These are phyloP conservation scores for Agraylea sexmaculata DNA, from an alignment of 1,140 invertebrate genomes.

Conservation along the genomic window DNA sequence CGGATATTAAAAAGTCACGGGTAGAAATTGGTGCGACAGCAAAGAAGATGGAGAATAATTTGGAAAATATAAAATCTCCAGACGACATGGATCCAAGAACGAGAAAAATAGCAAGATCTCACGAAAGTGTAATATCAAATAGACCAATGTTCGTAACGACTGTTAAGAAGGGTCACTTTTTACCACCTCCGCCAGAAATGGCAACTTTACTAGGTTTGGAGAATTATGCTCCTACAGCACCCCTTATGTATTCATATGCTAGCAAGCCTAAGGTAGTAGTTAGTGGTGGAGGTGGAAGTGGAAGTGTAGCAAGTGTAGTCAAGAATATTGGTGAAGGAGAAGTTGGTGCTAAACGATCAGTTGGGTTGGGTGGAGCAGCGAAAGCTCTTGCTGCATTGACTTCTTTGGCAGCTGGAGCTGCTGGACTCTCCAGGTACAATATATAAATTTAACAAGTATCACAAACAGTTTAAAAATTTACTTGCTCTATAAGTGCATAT, in stretches of 20 bases:
- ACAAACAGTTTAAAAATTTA: too few relatives aligned
- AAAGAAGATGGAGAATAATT: constrained; percentile 11
- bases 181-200: constrained; percentile 62
- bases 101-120: constrained; percentile 9
- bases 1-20: constrained; percentile 7
- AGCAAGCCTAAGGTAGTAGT: constrained; percentile 44
- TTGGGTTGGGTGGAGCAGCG: constrained; percentile 6
- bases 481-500: too few relatives aligned
- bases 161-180: constrained; percentile 62
- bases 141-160: constrained; percentile 61
- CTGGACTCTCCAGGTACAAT: constrained; percentile 9
- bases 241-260: constrained; percentile 45
- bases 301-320: not conserved
- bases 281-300: constrained; percentile 10
- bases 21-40: constrained; percentile 5
- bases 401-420: constrained; percentile 15
- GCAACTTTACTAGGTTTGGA: constrained; percentile 50
- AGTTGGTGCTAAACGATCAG: too few relatives aligned
- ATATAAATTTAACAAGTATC: too few relatives aligned
- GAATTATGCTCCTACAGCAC: constrained; percentile 27
- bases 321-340: not conserved
- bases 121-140: constrained; percentile 20
- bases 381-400: constrained; percentile 13
- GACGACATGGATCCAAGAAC: constrained; percentile 22
- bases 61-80: constrained; percentile 17